phyloP scores from a whole-genome alignment of 2,113 vertebrate genomes.

The Actenoides lindsayi region DNA sequence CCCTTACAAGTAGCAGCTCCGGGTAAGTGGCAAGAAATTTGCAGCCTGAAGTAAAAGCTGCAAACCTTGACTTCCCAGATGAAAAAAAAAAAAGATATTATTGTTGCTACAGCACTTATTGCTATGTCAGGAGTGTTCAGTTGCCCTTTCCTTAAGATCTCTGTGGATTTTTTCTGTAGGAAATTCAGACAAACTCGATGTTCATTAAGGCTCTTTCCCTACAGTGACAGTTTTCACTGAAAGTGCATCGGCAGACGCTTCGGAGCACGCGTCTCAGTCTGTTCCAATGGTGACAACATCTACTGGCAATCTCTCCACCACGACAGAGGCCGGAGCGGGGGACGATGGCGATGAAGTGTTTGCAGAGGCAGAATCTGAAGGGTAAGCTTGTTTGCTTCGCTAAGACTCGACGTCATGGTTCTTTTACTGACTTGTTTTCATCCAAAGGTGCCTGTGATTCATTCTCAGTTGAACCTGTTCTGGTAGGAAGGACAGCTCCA shows the following conservation, averaged over 20 bases:
- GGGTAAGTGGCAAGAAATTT: constrained; percentile 70
- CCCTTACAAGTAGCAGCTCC: constrained; percentile 86
- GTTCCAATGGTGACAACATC: constrained; percentile 95
- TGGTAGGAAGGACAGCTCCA: neutral
- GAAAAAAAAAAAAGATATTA: fast-evolving
- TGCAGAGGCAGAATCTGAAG: constrained; percentile 89
- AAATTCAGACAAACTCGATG: neutral
- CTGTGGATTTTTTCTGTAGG: neutral
- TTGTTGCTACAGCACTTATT: fast-evolving
- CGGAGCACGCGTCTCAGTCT: constrained; percentile 91
- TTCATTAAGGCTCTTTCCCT: neutral
- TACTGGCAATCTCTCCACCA: constrained; percentile 81
- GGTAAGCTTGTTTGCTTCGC: constrained; percentile 72
- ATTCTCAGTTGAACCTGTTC: neutral
- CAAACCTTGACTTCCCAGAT: neutral
- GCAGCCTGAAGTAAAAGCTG: neutral
- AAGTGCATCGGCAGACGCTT: constrained; percentile 80
- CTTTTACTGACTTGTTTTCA: neutral
- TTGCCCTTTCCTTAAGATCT: neutral
- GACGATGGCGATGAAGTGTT: constrained; percentile 90
- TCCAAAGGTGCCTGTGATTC: neutral
- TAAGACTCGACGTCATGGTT: neutral
- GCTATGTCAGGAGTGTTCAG: neutral
- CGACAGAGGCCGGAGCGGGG: constrained; percentile 75
- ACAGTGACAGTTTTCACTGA: constrained; percentile 87